Evolutionary conservation across 53 echinoderm and acorn worm species (phyloP).

Genomic region (Henricia sp.): DNA sequence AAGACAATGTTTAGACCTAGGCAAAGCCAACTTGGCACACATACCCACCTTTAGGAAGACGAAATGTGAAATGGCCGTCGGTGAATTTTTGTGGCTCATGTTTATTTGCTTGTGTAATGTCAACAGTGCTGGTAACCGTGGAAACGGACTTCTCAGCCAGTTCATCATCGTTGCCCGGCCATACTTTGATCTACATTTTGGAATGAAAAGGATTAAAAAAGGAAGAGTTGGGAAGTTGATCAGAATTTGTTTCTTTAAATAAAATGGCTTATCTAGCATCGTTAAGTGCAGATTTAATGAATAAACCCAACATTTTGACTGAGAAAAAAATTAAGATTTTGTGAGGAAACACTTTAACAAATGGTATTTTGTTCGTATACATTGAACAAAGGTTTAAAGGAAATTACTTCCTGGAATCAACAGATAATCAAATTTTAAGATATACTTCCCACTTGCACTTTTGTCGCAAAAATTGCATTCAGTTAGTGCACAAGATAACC

Average conservation of each 20-base stretch:
- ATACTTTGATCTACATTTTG: constrained; percentile 14
- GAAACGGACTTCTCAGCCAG: constrained; percentile 7
- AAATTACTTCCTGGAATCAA: too few species aligned
- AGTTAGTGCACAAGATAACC: too few species aligned
- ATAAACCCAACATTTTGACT: not conserved
- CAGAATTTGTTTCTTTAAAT: not conserved
- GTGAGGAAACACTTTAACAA: not conserved
- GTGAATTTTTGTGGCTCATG: constrained; percentile 34
- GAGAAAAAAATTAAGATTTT: too few species aligned
- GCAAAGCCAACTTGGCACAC: not conserved
- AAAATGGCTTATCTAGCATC: not conserved
- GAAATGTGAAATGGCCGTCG: constrained; percentile 23
- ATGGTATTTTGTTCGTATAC: not conserved
- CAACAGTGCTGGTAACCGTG: constrained; percentile 55
- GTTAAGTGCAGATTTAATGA: not conserved
- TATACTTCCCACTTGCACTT: too few species aligned
- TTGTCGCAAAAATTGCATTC: too few species aligned
- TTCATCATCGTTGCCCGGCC: constrained; percentile 41
- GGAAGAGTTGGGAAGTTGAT: not conserved
- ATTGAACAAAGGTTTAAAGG: too few species aligned
- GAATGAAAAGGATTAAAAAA: not conserved
- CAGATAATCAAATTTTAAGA: too few species aligned
- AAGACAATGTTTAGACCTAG: not conserved
- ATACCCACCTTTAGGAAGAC: constrained; percentile 54
- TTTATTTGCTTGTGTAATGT: constrained; percentile 23